A percentile compares a stretch with the other conserved stretches of the same genome.
Evolutionary conservation across 2,797 vertebrate species (phyloP).

Genomic region (Pachyuromys duprasi): DNA sequence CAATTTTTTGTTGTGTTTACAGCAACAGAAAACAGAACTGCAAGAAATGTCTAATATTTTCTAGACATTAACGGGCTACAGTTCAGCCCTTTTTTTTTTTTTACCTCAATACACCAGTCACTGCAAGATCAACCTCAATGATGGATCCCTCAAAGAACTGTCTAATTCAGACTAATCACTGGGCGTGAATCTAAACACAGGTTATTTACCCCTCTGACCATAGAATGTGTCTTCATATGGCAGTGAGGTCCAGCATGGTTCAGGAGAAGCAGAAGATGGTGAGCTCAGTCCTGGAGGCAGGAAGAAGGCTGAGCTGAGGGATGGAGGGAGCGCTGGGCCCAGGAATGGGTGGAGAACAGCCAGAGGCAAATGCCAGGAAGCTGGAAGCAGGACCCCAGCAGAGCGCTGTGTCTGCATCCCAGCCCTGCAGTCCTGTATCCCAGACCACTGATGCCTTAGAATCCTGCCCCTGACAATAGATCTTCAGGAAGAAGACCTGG

Average conservation of each 20-base stretch:
- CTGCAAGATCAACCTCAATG: slow-evolving; percentile 47
- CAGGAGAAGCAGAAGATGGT: not conserved
- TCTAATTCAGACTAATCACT: not conserved
- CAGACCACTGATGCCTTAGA: not conserved
- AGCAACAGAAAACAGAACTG: not conserved
- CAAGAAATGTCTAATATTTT: not conserved
- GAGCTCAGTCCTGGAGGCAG: not conserved
- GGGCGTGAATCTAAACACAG: not conserved
- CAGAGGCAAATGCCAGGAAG: not conserved
- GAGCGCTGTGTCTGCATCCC: not conserved
- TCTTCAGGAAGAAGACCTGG: not conserved
- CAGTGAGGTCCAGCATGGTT: not conserved
- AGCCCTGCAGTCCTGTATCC: no score
- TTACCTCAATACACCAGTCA: slow-evolving; percentile 32
- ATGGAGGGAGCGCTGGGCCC: not conserved
- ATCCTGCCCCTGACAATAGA: not conserved
- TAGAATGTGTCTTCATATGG: not conserved
- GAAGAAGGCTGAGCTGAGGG: no score
- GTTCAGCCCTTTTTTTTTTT: slow-evolving; percentile 28
- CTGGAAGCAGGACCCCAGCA: no score
- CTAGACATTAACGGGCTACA: slow-evolving; percentile 19
- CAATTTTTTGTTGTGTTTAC: no score
- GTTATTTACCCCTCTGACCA: not conserved
- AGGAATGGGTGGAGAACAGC: no score
- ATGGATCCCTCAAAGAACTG: not conserved